Evolutionary conservation across 2,113 vertebrate species (phyloP), one percentile per base, ranked within the genome.

Genomic region (Tricholaema leucomelas): DNA sequence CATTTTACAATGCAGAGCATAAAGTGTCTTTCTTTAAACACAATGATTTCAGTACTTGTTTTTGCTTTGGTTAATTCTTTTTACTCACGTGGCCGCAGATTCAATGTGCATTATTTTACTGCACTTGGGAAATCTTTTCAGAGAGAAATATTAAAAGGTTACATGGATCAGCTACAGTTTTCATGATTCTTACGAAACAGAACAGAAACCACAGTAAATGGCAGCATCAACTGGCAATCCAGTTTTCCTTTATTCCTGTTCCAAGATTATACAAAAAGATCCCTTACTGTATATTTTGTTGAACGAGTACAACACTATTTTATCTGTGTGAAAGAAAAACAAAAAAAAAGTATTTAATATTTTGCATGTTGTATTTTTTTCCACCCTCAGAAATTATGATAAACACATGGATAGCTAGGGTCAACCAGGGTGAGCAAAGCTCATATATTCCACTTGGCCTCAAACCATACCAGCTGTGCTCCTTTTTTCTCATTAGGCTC

Each of bases 341-440:
- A 44, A 44, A 17, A 40, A 25, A 5, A 58, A 15, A 76, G 30
- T 31, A n/a, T 81, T 94, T 89, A 35, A 16, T 69, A 30, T 91
- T 76, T 46, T 50, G 19, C 35, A 30, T 50, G 55, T 48, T 85
- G 44, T 54, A 58, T 67, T 90, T 87, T 87, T 93, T 86, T 88
- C 40, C 79, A 79, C 59, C 65, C 70, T 81, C 23, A 65, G 38
- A 70, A 81, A 46, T 81, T 87, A 79, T 21, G 50, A 24, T 90
- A 72, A 91, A 87, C 85, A 83, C 81, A 66, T 87, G 84, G 70
- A 79, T 42, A 76, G 25, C 76, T 80, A 54, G 18, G 95, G 95
- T 96, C 91, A 95, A 12, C 12, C 83, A 76, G 85, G 96, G 93
- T 92, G 81, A 96, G 85, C 85, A 82, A 84, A 85, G 30, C 87